Conservation (phyloP, 2,888 invertebrate genomes). For the Thecocarcelia acutangulata region DNA sequence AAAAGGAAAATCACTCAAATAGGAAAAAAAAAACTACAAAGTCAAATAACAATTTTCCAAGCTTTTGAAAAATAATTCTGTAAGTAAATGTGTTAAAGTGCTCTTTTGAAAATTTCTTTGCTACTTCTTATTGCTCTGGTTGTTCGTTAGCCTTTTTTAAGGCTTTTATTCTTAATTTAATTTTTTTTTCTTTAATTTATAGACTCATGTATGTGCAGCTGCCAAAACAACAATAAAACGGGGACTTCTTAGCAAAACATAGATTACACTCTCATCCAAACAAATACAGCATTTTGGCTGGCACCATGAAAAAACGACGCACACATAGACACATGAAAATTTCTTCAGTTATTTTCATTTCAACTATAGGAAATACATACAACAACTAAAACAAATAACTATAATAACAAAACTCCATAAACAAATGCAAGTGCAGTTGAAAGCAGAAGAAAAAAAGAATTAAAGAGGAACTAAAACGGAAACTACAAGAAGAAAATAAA, state of each 20-base stretch:
- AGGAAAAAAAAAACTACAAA: no score
- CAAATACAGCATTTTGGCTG: conserved; percentile 14
- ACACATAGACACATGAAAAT: neutral
- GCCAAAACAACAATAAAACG: conserved; percentile 49
- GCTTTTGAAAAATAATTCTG: no score
- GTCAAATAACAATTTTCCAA: no score
- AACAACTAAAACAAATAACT: neutral
- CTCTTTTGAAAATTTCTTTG: neutral
- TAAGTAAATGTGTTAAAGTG: no score
- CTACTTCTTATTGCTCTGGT: neutral
- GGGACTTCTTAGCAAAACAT: conserved; percentile 11
- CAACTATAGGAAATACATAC: conserved; percentile 1
- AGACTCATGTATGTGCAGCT: conserved; percentile 49
- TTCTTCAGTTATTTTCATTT: conserved; percentile 13
- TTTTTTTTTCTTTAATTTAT: conserved; percentile 51
- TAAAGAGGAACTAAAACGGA: conserved; percentile 21
- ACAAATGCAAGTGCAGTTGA: conserved; percentile 47
- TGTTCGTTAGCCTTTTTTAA: conserved; percentile 5
- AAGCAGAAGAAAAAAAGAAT: conserved; percentile 8
- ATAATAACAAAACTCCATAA: conserved; percentile 21
- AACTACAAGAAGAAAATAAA: conserved; percentile 38
- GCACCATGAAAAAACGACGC: no score
- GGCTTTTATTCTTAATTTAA: neutral
- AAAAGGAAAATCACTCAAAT: no score
- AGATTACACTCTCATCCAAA: neutral